Evolutionary conservation across 1,140 invertebrate species (phyloP).

Genomic region (Hylaeus anthracinus): DNA sequence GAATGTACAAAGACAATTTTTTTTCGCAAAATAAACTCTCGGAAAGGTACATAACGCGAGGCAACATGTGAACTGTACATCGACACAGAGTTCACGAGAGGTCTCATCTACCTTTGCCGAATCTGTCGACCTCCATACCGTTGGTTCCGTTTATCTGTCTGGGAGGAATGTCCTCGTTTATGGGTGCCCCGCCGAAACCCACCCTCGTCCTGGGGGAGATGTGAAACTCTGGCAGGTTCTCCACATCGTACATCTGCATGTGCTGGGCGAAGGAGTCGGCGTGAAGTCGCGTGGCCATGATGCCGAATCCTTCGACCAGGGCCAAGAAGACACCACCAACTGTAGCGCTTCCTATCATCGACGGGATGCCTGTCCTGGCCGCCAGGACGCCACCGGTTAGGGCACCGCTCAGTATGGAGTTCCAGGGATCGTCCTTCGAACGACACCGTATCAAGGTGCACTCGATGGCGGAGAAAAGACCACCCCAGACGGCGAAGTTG

Average conservation of each 20-base stretch:
- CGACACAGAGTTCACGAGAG: background rate
- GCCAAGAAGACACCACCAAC: conserved; percentile 52
- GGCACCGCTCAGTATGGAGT: conserved; percentile 54
- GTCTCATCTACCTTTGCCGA: conserved; percentile 42
- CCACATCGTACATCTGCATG: conserved; percentile 31
- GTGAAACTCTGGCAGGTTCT: conserved; percentile 40
- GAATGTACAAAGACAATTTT: background rate
- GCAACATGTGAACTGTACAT: no score
- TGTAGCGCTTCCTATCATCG: conserved; percentile 58
- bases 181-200: conserved; percentile 3
- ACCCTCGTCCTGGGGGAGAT: conserved; percentile 1
- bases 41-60: no score
- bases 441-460: conserved; percentile 50
- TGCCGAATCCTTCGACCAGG: conserved; percentile 49
- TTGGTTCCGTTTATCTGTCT: conserved; percentile 5
- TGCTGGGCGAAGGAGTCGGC: conserved; percentile 51
- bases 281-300: conserved; percentile 52
- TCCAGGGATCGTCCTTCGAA: conserved; percentile 56
- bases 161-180: background rate
- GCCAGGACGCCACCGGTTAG: conserved; percentile 53
- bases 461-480: conserved; percentile 58
- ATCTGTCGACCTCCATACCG: conserved; percentile 36
- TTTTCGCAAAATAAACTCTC: background rate
- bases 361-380: conserved; percentile 51
- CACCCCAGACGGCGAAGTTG: conserved; percentile 62